A percentile compares a stretch with the other conserved stretches of the same genome.
Evolutionary conservation across 1,140 invertebrate genomes (phyloP).

Genomic region (Drosophila melanica): DNA sequence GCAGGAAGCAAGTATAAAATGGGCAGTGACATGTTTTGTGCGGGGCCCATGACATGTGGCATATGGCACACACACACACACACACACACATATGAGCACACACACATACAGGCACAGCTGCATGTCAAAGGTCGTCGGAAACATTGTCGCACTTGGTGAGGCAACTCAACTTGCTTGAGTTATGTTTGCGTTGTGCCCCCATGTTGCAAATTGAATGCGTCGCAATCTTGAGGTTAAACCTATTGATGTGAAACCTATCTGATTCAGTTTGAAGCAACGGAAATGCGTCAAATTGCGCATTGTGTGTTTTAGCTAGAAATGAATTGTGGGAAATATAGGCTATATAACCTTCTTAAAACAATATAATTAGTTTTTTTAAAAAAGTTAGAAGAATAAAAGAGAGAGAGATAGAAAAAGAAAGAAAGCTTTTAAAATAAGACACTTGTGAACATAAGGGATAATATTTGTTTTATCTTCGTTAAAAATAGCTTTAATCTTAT

Average conservation of each 20-base stretch:
- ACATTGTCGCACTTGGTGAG: conserved; percentile 30
- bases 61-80: conserved; percentile 39
- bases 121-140: conserved; percentile 56
- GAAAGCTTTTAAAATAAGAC: too few relatives aligned
- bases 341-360: too few relatives aligned
- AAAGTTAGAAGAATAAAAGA: too few relatives aligned
- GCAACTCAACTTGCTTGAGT: conserved; percentile 2
- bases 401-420: too few relatives aligned
- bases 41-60: conserved; percentile 55
- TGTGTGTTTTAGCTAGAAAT: background rate
- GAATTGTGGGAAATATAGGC: background rate
- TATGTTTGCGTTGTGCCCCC: conserved; percentile 20
- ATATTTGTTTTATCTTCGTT: too few relatives aligned
- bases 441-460: too few relatives aligned
- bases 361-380: too few relatives aligned
- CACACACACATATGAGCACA: background rate
- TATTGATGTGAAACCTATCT: conserved; percentile 25
- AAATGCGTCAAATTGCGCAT: conserved; percentile 16
- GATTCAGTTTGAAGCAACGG: conserved; percentile 18
- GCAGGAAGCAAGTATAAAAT: conserved; percentile 66
- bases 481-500: background rate
- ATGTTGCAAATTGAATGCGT: conserved; percentile 34
- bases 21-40: conserved; percentile 73
- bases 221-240: conserved; percentile 36
- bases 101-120: conserved; percentile 45